These are phyloP conservation scores for Lochmaea crataegi DNA, from an alignment of 2,888 invertebrate genomes.

Conservation along the genomic window DNA sequence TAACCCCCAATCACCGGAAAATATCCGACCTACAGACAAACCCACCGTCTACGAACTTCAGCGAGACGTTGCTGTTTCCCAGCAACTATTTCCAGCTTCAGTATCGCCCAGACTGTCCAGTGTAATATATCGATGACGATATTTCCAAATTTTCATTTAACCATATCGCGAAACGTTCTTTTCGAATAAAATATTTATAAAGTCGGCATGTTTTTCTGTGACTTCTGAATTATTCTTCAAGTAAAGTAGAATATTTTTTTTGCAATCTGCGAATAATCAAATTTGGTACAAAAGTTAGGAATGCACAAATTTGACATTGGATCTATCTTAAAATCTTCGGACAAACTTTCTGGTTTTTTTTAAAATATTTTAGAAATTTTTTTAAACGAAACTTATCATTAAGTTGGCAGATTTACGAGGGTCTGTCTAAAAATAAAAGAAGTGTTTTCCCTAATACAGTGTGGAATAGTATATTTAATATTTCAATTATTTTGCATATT, in stretches of 20 bases:
- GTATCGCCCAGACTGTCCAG: constrained; percentile 5
- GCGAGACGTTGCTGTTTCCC: constrained; percentile 13
- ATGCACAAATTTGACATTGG: no score
- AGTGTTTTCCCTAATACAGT: no score
- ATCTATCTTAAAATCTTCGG: no score
- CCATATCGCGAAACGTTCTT: constrained; percentile 1
- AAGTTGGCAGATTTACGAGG: no score
- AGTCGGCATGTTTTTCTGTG: background rate
- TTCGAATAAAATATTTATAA: background rate
- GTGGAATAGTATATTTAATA: no score
- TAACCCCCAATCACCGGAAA: constrained; percentile 17
- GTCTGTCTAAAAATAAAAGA: no score
- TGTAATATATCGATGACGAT: constrained; percentile 14
- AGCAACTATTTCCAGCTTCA: background rate
- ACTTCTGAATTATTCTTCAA: background rate
- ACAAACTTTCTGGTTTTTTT: no score
- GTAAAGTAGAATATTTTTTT: background rate
- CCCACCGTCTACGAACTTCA: constrained; percentile 8
- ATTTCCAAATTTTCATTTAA: constrained; percentile 3
- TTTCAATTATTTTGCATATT: background rate
- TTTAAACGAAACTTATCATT: no score
- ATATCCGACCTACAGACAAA: constrained; percentile 21
- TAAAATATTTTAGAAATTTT: no score
- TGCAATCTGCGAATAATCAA: background rate
- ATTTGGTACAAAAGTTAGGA: background rate